These are phyloP conservation scores for Phylloscopus trochilus DNA, from an alignment of 2,113 vertebrate genomes.

Conservation along the genomic window DNA sequence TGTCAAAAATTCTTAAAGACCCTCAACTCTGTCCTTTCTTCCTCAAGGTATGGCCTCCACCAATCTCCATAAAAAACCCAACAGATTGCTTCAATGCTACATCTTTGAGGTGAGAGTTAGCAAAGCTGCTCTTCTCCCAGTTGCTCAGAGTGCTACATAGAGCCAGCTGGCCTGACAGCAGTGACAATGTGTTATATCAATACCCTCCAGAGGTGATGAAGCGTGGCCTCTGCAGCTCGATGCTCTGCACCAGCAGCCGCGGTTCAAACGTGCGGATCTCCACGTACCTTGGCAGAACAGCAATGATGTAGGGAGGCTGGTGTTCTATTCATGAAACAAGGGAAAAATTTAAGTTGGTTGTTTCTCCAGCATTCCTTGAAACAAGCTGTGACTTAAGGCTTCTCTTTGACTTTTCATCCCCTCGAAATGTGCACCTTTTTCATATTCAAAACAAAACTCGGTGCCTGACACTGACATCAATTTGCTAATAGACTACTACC, in stretches of 20 bases:
- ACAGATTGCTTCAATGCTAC: neutral
- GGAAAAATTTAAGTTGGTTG: neutral
- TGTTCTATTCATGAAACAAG: constrained; percentile 78
- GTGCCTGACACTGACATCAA: neutral
- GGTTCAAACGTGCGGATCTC: constrained; percentile 97
- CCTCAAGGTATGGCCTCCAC: neutral
- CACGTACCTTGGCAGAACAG: constrained; percentile 92
- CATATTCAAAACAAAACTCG: neutral
- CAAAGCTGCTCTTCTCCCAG: neutral
- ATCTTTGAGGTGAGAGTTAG: neutral
- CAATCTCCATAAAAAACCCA: neutral
- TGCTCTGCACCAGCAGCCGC: constrained; percentile 93
- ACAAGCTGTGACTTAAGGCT: neutral
- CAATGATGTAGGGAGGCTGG: constrained; percentile 96
- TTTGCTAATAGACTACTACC: neutral
- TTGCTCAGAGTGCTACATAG: neutral
- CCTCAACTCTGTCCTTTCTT: neutral
- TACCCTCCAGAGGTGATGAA: constrained; percentile 96
- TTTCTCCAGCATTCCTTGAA: neutral
- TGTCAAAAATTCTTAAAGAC: neutral
- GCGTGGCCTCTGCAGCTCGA: constrained; percentile 93
- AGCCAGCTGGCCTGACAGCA: neutral
- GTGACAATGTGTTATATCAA: neutral
- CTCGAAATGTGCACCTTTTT: neutral
- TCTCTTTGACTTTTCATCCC: neutral